Percentiles rank a stretch among this genome's conserved stretches.
These are phyloP conservation scores for Limnothrissa miodon DNA, from an alignment of 2,113 vertebrate species.

Conservation along the genomic window DNA sequence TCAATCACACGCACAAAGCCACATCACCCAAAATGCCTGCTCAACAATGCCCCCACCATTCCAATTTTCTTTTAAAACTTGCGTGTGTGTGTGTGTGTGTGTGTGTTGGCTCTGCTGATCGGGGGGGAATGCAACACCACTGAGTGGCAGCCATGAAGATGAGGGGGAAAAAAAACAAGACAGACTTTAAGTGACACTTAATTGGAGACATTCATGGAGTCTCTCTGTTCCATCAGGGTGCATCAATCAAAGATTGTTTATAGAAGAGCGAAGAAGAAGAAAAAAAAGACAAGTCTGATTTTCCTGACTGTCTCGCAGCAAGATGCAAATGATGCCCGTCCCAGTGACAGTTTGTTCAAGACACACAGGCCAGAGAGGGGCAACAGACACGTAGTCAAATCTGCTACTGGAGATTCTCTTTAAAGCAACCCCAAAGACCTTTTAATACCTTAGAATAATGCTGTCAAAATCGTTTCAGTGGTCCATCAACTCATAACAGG, in stretches of 20 bases:
- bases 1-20: conserved; percentile 66
- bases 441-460: too few species aligned
- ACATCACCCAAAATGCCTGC: conserved; percentile 64
- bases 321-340: not conserved
- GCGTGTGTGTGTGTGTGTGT: not conserved
- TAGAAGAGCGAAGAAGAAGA: not conserved
- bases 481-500: too few species aligned
- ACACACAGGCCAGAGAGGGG: not conserved
- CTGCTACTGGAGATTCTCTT: too few species aligned
- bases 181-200: conserved; percentile 73
- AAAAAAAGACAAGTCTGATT: not conserved
- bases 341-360: too few species aligned
- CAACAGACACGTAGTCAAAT: not conserved
- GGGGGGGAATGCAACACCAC: conserved; percentile 54
- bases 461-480: too few species aligned
- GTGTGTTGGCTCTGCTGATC: conserved; percentile 57
- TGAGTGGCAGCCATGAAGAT: conserved; percentile 59
- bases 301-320: not conserved
- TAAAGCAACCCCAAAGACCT: too few species aligned
- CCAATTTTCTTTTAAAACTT: conserved; percentile 51
- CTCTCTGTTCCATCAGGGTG: conserved; percentile 63
- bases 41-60: conserved; percentile 58
- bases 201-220: conserved; percentile 67
- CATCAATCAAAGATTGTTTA: conserved; percentile 62
- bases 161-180: conserved; percentile 48